Evolutionary conservation across 2,113 vertebrate species (phyloP), one percentile per base, ranked within the genome.

Genomic region (Phalacrocorax carbo): DNA sequence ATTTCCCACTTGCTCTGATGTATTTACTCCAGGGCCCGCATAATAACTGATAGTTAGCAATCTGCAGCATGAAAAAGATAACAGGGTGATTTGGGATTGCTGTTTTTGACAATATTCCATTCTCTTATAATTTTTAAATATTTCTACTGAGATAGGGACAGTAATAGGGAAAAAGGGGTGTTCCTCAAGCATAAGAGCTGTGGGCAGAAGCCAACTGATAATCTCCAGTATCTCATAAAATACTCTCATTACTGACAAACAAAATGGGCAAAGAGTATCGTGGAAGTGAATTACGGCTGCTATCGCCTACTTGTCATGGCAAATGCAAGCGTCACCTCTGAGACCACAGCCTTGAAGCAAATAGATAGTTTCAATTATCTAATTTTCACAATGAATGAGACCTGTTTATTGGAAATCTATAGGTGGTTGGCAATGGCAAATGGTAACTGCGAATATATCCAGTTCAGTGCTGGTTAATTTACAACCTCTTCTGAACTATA

Each of bases 381-480:
- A 93, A 98, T 97, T 98, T 98, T 96, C 94, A 91, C 96, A 97
- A 95, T 94, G 96, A 98, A 96, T 96, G 97, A 96, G 96, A 90
- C 54, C 92, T 95, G 88, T 68, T 96, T 97, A 98, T 97, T 96
- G 97, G 97, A 98, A 98, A 98, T 98, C 98, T 96, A 97, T 98
- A 97, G 71, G 66, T 66, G 60, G 90, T 7, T 97, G 94, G 96
- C 95, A 97, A 79, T 97, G 69, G 96, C 80, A 95, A 97, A 97
- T 91, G 69, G 89, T 16, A 46, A 73, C 88, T 96, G 72, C 73
- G 92, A 83, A 68, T 79, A 82, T 90, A 90, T 93, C 65, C 95
- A 85, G 70, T 76, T 76, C 61, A 65, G 79, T 82, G 76, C 38
- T 52, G 16, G 51, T 72, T 96, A 96, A 98, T 97, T 97, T 97